A percentile compares a stretch with the other conserved stretches of the same genome.
phyloP scores from a whole-genome alignment of 1,140 invertebrate species.

The Ericerus pela region DNA sequence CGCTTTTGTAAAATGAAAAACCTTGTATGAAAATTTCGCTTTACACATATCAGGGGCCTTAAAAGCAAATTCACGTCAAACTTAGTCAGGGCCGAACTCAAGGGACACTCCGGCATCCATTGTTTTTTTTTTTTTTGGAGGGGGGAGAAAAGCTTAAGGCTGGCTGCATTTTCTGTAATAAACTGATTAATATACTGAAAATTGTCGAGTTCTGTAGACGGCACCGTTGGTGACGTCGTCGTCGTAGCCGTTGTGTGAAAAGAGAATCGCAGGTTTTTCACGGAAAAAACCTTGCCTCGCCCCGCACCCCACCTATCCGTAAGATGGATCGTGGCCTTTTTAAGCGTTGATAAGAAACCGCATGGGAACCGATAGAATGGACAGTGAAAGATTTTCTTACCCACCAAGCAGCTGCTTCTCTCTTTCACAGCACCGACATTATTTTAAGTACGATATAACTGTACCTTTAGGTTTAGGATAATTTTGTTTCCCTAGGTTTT shows the following conservation, averaged over 20 bases:
- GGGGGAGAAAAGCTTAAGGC: background rate
- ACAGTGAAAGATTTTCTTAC: conserved; percentile 8
- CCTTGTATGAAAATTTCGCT: conserved; percentile 8
- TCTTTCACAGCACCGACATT: too few relatives aligned
- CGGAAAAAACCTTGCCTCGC: background rate
- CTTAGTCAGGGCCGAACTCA: conserved; percentile 5
- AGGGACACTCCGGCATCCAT: conserved; percentile 1
- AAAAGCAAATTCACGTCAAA: conserved; percentile 12
- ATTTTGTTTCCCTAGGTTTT: too few relatives aligned
- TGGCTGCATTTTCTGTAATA: conserved; percentile 10
- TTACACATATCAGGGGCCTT: conserved; percentile 9
- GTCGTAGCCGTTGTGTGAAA: too few relatives aligned
- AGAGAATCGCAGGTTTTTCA: background rate
- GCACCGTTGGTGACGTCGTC: conserved; percentile 2
- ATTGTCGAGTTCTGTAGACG: too few relatives aligned
- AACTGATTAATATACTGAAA: conserved; percentile 10
- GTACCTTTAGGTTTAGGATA: too few relatives aligned
- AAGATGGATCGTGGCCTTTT: conserved; percentile 6
- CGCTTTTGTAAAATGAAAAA: conserved; percentile 6
- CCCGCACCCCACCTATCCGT: background rate
- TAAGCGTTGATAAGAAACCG: conserved; percentile 9
- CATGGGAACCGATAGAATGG: conserved; percentile 1
- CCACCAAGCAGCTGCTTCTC: too few relatives aligned
- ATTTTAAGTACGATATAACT: too few relatives aligned
- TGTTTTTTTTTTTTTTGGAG: too few relatives aligned